Evolutionary conservation across 1,140 invertebrate genomes (phyloP).

Genomic region (Thalassaphorura encarpata): DNA sequence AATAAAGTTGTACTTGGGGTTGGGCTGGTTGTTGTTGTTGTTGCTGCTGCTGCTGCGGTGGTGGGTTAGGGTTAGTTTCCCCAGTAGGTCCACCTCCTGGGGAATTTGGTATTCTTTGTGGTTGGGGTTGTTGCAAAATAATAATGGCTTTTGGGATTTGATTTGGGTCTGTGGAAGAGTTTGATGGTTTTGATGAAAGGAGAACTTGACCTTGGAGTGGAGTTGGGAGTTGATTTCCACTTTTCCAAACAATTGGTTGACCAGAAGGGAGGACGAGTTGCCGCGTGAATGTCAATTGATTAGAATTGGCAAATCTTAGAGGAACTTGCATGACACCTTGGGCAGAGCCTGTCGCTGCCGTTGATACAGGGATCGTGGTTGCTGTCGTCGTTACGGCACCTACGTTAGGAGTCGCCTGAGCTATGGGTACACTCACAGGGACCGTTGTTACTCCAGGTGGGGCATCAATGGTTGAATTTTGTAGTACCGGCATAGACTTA

Average conservation of each 20-base stretch:
- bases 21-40: not conserved
- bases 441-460: not conserved
- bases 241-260: constrained; percentile 25
- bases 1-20: not conserved
- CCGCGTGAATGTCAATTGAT: constrained; percentile 26
- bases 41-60: too few relatives aligned
- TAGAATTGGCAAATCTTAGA: constrained; percentile 14
- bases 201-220: constrained; percentile 27
- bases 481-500: not conserved
- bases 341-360: constrained; percentile 8
- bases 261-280: constrained; percentile 28
- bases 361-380: constrained; percentile 22
- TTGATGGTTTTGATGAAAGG: constrained; percentile 9
- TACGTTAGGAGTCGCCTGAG: not conserved
- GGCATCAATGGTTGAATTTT: not conserved
- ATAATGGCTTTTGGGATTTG: constrained; percentile 29
- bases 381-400: constrained; percentile 6
- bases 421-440: too few relatives aligned
- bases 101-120: not conserved
- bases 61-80: too few relatives aligned
- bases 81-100: constrained; percentile 6
- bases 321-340: constrained; percentile 21
- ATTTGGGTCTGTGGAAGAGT: constrained; percentile 1
- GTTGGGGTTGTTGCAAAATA: constrained; percentile 23
- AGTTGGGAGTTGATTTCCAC: not conserved